Evolutionary conservation across 1,140 invertebrate genomes (phyloP).

Genomic region (Aphelenchoides besseyi): DNA sequence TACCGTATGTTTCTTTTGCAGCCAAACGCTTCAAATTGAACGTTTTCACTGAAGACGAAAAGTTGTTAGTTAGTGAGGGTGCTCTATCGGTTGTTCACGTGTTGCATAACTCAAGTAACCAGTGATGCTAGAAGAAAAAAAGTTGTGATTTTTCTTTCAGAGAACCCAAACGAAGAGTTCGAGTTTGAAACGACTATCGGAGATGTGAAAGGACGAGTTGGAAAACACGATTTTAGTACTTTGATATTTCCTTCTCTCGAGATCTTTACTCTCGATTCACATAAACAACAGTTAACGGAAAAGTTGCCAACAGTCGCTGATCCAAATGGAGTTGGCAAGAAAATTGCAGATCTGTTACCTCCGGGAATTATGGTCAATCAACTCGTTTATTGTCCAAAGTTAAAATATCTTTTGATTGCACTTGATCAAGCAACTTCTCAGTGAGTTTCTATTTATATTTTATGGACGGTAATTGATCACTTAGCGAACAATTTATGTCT

Average conservation of each 20-base stretch:
- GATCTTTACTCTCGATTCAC: not conserved
- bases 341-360: not conserved
- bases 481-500: not conserved
- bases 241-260: not conserved
- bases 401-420: not conserved
- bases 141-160: not conserved
- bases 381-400: not conserved
- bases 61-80: not conserved
- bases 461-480: too few relatives aligned
- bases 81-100: not conserved
- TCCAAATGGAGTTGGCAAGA: conserved; percentile 3
- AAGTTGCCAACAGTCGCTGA: not conserved
- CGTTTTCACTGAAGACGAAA: not conserved
- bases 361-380: not conserved
- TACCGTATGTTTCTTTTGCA: too few relatives aligned
- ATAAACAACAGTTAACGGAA: conserved; percentile 2
- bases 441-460: not conserved
- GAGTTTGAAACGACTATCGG: not conserved
- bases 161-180: conserved; percentile 11
- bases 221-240: not conserved
- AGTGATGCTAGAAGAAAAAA: too few relatives aligned
- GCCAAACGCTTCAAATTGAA: not conserved
- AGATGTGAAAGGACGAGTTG: not conserved
- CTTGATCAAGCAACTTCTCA: conserved; percentile 5
- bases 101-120: not conserved